A percentile compares a stretch with the other conserved stretches of the same genome.
Evolutionary conservation across 2,113 vertebrate species (phyloP).

Genomic region (Phalacrocorax pelagicus): DNA sequence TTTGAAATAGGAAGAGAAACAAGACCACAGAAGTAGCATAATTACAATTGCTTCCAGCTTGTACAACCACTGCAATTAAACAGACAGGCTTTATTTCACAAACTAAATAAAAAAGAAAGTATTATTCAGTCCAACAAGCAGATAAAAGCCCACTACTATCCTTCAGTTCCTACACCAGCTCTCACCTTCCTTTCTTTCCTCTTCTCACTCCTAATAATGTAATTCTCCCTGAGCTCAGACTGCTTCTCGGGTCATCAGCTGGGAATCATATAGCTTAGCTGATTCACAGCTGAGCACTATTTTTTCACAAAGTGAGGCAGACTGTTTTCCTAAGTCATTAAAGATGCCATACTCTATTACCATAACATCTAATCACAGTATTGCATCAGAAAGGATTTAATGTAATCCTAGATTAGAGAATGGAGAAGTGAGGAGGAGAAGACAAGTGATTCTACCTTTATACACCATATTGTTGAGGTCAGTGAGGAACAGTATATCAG

Average conservation of each 20-base stretch:
- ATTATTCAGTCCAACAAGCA: not conserved
- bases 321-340: not conserved
- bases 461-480: not conserved
- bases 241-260: not conserved
- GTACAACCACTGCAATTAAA: not conserved
- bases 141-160: not conserved
- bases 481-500: not conserved
- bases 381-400: not conserved
- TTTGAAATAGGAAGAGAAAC: not conserved
- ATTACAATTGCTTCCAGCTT: not conserved
- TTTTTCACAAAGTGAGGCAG: not conserved
- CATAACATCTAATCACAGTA: not conserved
- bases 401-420: not conserved
- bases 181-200: not conserved
- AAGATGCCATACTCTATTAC: not conserved
- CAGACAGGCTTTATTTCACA: not conserved
- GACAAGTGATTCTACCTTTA: not conserved
- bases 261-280: not conserved
- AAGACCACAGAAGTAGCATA: not conserved
- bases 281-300: not conserved
- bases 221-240: not conserved
- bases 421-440: not conserved
- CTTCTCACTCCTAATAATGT: not conserved
- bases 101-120: not conserved
- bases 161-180: not conserved